phyloP scores from a whole-genome alignment of 2,113 vertebrate genomes.

The Uropsilus gracilis region DNA sequence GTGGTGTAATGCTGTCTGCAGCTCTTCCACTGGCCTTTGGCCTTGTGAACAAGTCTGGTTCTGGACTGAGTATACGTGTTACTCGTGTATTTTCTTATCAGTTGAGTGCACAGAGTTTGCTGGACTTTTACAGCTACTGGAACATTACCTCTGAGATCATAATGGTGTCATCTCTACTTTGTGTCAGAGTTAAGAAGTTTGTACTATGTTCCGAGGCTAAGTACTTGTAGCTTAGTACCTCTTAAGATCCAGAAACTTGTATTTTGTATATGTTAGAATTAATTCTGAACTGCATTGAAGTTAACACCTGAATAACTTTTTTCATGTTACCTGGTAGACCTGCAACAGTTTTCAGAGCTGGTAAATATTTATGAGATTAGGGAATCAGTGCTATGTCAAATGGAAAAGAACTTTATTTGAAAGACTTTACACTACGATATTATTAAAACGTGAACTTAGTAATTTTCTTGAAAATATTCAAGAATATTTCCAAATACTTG shows the following conservation, averaged over 20 bases:
- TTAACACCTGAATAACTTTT: slow-evolving; percentile 37
- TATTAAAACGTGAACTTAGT: slow-evolving; percentile 7
- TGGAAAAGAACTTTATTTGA: not conserved
- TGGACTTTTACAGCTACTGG: not conserved
- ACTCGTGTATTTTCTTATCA: not conserved
- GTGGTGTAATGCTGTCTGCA: not conserved
- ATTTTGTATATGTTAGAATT: not conserved
- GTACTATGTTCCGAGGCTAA: not conserved
- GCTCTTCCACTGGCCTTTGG: not conserved
- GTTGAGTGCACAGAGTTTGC: not conserved
- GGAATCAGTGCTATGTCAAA: not conserved
- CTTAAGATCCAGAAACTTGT: slow-evolving; percentile 6
- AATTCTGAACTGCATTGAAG: not conserved
- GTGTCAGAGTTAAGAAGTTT: not conserved
- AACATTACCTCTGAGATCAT: not conserved
- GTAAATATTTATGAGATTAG: not conserved
- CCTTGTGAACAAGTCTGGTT: not conserved
- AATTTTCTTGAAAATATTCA: not conserved
- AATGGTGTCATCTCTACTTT: not conserved
- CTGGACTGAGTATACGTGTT: not conserved
- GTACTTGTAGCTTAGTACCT: not conserved
- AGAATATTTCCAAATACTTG: slow-evolving; percentile 5
- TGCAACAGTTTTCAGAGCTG: not conserved
- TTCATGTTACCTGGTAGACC: not conserved
- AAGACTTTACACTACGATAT: not conserved